Evolutionary conservation across 2,888 invertebrate species (phyloP), one percentile per base, ranked within the genome.

Genomic region (Amorpha juglandis): DNA sequence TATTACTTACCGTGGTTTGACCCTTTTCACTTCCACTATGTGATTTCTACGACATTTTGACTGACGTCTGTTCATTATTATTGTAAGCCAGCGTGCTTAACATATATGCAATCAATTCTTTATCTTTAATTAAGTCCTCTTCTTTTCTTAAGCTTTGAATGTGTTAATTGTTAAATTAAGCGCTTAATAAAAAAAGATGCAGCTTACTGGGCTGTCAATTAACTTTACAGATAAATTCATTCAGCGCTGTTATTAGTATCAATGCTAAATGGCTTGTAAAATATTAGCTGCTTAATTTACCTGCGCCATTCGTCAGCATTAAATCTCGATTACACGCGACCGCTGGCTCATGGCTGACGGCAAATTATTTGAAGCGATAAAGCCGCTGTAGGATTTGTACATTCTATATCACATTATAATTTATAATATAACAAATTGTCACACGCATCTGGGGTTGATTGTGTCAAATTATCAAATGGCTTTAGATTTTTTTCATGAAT

Each of bases 281-380:
- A 79, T 77, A 74, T 78, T 76, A 75, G 71, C 70, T 77, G 74
- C 76, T 79, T 82, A 84, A 85, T 85, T 87, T 85, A 86, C 81
- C 78, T 80, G 70, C 69, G 71, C 79, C 80, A 86, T 87, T 79
- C 74, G 81, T 86, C 80, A 81, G 80, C 79, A 82, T 86, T 86
- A 87, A 71, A 70, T 67, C 47, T 69, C 68, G 58, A 69, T 71
- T 73, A 71, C 74, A 72, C 65, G 68, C 64, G 63, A 55, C 64
- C 71, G 66, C 62, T 63, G 53, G 12, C 66, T 33, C 48, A 16
- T 55, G 64, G 42, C 51, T 16, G 21, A 68, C 63, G 58, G 63
- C 62, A 51, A 74, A 53, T 65, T 70, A 70, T 67, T 48, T 58
- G 38, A 58, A 42, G 58, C 58, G 58, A 58, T 42, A 58, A 58